These are phyloP conservation scores for Eleutherodactylus coqui DNA, from an alignment of 2,797 vertebrate genomes.

Conservation along the genomic window DNA sequence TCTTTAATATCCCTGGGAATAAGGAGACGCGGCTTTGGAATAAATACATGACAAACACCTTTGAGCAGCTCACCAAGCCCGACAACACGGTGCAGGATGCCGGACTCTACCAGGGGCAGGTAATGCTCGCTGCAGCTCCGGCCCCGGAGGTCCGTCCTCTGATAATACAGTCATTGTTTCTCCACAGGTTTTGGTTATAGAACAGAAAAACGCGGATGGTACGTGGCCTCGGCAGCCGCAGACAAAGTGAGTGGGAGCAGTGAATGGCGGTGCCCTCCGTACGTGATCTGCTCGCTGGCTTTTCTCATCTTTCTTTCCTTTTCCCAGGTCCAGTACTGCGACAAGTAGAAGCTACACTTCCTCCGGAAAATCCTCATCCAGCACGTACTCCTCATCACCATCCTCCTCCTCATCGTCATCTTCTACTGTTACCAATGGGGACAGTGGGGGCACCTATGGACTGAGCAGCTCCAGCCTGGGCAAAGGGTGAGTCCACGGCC, in stretches of 20 bases:
- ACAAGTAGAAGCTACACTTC: slow-evolving; percentile 93
- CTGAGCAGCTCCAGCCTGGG: slow-evolving; percentile 87
- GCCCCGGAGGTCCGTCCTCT: background rate
- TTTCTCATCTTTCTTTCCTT: slow-evolving; percentile 56
- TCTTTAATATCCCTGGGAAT: slow-evolving; percentile 89
- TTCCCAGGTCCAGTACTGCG: slow-evolving; percentile 87
- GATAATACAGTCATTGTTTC: slow-evolving; percentile 58
- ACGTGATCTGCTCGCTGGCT: background rate
- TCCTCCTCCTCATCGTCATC: slow-evolving; percentile 87
- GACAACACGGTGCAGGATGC: slow-evolving; percentile 96
- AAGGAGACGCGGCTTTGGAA: slow-evolving; percentile 96
- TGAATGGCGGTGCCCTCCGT: fast-evolving
- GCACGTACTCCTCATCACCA: slow-evolving; percentile 78
- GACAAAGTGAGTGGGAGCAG: slow-evolving; percentile 82
- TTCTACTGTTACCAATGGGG: slow-evolving; percentile 91
- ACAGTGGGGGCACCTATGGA: slow-evolving; percentile 86
- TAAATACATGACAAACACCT: slow-evolving; percentile 94
- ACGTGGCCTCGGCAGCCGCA: slow-evolving; percentile 93
- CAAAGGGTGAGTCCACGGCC: slow-evolving; percentile 77
- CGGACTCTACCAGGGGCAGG: slow-evolving; percentile 96
- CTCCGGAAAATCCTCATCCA: slow-evolving; percentile 89
- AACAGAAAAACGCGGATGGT: slow-evolving; percentile 94
- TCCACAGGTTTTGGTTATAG: slow-evolving; percentile 91
- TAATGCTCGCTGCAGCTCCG: slow-evolving; percentile 70
- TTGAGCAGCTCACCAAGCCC: slow-evolving; percentile 91